phyloP scores from a whole-genome alignment of 2,797 vertebrate species.

The Propithecus perrieri region DNA sequence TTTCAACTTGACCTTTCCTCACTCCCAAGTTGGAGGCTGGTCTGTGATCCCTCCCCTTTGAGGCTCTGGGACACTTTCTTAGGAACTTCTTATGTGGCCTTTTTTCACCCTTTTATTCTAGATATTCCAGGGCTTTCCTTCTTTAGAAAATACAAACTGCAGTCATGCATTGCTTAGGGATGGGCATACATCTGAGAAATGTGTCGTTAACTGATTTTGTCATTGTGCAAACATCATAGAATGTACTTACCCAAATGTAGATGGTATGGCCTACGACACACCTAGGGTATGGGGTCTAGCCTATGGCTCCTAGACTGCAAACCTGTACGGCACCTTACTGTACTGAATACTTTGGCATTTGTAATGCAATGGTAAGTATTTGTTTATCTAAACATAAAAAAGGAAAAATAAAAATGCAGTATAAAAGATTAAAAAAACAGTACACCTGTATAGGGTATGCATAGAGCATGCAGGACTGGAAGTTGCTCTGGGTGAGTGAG shows the following conservation, averaged over 20 bases:
- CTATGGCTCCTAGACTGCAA: not conserved
- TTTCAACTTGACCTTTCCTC: not conserved
- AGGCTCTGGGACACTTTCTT: not conserved
- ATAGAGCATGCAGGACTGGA: no score
- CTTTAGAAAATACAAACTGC: not conserved
- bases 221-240: not conserved
- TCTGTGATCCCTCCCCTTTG: not conserved
- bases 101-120: not conserved
- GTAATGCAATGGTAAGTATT: not conserved
- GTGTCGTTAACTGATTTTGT: not conserved
- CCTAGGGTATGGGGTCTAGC: not conserved
- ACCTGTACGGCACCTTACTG: not conserved
- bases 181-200: not conserved
- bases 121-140: not conserved
- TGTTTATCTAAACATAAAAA: not conserved
- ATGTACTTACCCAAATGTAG: not conserved
- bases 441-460: no score
- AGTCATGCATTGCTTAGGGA: not conserved
- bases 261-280: not conserved
- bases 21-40: not conserved
- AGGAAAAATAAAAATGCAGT: not conserved
- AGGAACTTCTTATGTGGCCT: not conserved
- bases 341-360: not conserved
- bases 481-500: no score
- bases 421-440: not conserved